A percentile compares a stretch with the other conserved stretches of the same genome.
These are phyloP conservation scores for Colius striatus DNA, from an alignment of 2,113 vertebrate species.

Conservation along the genomic window DNA sequence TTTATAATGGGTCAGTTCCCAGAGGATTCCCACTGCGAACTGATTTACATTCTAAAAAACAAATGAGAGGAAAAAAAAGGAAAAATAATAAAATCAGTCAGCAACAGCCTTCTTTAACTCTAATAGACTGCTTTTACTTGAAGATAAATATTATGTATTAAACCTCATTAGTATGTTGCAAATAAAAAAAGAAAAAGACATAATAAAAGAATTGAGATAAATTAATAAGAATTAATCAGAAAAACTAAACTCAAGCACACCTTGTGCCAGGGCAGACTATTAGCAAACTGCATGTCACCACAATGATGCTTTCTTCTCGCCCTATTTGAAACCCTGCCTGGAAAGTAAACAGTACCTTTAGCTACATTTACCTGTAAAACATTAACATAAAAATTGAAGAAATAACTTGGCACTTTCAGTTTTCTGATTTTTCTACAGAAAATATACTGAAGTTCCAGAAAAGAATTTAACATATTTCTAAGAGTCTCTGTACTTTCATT, in stretches of 20 bases:
- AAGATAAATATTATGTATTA: conserved; percentile 23
- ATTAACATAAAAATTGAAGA: not conserved
- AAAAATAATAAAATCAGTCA: not conserved
- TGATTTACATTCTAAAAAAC: conserved; percentile 36
- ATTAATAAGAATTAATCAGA: not conserved
- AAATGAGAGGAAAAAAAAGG: not conserved
- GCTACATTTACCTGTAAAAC: not conserved
- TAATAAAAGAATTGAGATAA: not conserved
- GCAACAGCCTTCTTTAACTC: not conserved
- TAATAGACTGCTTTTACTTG: not conserved
- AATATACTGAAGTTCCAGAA: not conserved
- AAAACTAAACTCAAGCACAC: not conserved
- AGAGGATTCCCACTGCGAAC: not conserved
- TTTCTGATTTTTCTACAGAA: not conserved
- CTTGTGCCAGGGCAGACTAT: not conserved
- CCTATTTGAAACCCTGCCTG: not conserved
- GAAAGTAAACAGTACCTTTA: not conserved
- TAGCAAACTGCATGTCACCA: not conserved
- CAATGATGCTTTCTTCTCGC: not conserved
- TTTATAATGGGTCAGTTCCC: conserved; percentile 50
- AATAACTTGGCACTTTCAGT: not conserved
- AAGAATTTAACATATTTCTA: not conserved
- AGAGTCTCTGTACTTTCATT: not conserved
- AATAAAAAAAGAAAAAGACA: not conserved
- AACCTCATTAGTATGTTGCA: not conserved